Percentiles rank a stretch among this genome's conserved stretches.
phyloP scores from a whole-genome alignment of 2,113 vertebrate species.

The Orthonyx spaldingii region DNA sequence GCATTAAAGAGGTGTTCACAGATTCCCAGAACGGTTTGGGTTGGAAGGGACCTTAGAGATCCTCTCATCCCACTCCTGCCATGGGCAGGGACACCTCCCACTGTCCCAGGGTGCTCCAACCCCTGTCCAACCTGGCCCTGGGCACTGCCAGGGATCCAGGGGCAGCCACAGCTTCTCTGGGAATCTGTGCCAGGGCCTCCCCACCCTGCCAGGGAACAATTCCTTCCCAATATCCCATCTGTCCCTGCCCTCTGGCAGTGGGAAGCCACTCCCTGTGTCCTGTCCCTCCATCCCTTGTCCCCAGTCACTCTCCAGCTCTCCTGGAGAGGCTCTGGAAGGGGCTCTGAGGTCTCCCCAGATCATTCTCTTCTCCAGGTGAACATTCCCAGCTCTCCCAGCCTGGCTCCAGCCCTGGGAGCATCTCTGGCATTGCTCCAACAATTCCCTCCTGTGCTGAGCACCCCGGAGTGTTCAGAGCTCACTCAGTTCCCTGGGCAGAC shows the following conservation, averaged over 20 bases:
- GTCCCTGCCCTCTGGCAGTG: fast-evolving
- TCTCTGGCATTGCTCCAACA: not conserved
- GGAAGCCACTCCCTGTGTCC: not conserved
- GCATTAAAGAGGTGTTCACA: fast-evolving
- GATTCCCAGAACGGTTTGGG: not conserved
- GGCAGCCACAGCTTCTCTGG: not conserved
- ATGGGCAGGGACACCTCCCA: not conserved
- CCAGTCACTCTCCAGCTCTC: not conserved
- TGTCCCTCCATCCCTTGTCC: not conserved
- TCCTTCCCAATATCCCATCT: fast-evolving
- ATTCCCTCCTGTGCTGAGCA: not conserved
- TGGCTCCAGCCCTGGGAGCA: not conserved
- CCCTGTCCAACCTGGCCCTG: fast-evolving
- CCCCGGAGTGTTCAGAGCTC: not conserved
- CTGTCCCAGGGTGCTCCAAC: fast-evolving
- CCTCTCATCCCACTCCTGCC: not conserved
- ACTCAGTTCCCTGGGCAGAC: not conserved
- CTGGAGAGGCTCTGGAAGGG: not conserved
- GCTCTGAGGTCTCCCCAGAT: not conserved
- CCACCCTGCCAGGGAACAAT: not conserved
- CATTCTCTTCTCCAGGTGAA: not conserved
- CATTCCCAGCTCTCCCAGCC: not conserved
- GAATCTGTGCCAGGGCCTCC: not conserved
- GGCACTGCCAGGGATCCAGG: not conserved
- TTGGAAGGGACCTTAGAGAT: not conserved